Percentiles rank a stretch among this genome's conserved stretches.
phyloP scores from a whole-genome alignment of 2,888 invertebrate species.

The Augiades crinisus region DNA sequence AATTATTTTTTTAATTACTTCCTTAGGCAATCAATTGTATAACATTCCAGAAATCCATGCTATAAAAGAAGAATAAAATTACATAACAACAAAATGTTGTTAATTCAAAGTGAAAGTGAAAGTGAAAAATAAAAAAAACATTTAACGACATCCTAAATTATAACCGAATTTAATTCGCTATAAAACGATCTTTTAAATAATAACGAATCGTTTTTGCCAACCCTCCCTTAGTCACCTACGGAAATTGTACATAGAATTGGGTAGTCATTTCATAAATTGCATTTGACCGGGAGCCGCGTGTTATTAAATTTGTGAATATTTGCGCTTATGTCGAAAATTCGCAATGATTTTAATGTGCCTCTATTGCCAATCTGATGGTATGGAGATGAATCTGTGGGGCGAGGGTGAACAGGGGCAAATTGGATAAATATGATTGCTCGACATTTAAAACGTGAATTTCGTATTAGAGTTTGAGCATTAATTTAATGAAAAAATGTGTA shows the following conservation, averaged over 20 bases:
- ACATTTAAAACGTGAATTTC: not conserved
- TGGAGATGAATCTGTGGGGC: not conserved
- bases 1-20: not conserved
- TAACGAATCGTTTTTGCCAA: not conserved
- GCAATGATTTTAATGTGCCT: slow-evolving; percentile 9
- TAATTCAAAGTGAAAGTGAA: too few relatives aligned
- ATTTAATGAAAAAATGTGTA: not conserved
- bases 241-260: slow-evolving; percentile 38
- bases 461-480: not conserved
- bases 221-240: slow-evolving; percentile 24
- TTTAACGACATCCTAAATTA: too few relatives aligned
- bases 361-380: slow-evolving; percentile 17
- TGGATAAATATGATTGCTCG: not conserved
- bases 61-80: too few relatives aligned
- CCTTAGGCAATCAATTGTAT: too few relatives aligned
- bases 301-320: slow-evolving; percentile 41
- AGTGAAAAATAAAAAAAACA: too few relatives aligned
- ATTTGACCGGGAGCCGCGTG: slow-evolving; percentile 33
- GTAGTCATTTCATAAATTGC: slow-evolving; percentile 42
- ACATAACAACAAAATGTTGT: too few relatives aligned
- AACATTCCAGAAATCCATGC: too few relatives aligned
- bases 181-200: too few relatives aligned
- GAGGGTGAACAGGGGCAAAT: not conserved
- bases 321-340: slow-evolving; percentile 12
- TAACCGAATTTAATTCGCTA: too few relatives aligned